Percentiles rank a stretch among this genome's conserved stretches.
phyloP scores from a whole-genome alignment of 2,797 vertebrate species.

The Petrocephalus schoutedeni region DNA sequence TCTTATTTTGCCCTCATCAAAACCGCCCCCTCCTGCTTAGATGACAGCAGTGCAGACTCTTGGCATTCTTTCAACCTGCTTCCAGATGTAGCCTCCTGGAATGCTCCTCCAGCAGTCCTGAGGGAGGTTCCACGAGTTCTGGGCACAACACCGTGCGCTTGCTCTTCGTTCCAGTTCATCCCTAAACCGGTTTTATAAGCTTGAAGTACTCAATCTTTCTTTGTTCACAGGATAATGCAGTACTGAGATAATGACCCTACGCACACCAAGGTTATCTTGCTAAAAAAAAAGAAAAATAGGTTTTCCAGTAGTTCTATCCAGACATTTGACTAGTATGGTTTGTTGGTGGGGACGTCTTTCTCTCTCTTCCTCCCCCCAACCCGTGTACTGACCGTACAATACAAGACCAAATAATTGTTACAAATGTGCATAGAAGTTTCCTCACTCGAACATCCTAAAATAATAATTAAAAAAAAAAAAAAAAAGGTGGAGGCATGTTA shows the following conservation, averaged over 20 bases:
- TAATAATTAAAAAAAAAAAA: not conserved
- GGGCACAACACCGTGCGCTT: not conserved
- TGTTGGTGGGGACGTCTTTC: not conserved
- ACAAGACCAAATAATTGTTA: not conserved
- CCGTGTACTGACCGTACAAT: not conserved
- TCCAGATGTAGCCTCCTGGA: not conserved
- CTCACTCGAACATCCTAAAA: not conserved
- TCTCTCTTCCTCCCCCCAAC: not conserved
- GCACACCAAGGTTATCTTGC: too few relatives aligned
- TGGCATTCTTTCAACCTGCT: not conserved
- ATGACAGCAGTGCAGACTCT: not conserved
- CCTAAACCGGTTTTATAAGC: not conserved
- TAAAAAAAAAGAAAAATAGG: not conserved
- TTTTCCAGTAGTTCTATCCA: not conserved
- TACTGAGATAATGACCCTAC: not conserved
- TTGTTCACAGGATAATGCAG: not conserved
- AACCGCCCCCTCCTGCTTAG: not conserved
- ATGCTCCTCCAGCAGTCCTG: not conserved
- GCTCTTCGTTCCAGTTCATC: not conserved
- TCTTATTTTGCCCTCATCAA: not conserved
- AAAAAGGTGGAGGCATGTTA: not conserved
- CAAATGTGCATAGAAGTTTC: not conserved
- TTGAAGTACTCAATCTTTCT: not conserved
- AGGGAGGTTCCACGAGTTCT: not conserved
- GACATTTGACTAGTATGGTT: not conserved